Evolutionary conservation across 2,888 invertebrate species (phyloP), one percentile per base, ranked within the genome.

Genomic region (Embidobia sp.): DNA sequence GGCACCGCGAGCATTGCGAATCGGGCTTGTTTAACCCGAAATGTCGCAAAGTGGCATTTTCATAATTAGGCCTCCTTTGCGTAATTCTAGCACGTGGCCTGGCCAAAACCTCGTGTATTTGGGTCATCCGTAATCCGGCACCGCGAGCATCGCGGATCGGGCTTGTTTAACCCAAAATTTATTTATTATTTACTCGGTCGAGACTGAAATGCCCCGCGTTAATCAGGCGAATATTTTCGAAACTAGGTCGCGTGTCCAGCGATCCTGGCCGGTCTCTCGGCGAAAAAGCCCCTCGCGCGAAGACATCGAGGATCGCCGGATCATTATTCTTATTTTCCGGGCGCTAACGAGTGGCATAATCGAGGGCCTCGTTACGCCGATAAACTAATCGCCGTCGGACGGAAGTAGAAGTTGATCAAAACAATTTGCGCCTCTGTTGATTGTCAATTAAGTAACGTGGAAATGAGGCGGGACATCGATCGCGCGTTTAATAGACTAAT

Each of bases 341-440:
- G 53, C 35, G 42, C 70, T 74, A 78, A 78, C 78, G 78, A 74
- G 74, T 49, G 53, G 44, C 59, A 77, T 77, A 78, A 78, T 74
- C 70, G 46, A 75, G 70, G 46, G 33, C 53, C 63, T 76, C 57
- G 66, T 76, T 77, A 61, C 53, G 33, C 7, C 31, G 78, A 66
- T 66, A 70, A 78, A 66, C 75, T 44, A 72, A 75, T 75, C 61
- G 53, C 16, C 55, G 64, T 59, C 59, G 57, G 77, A 66, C 84
- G 83, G 84, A 85, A 83, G 82, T 82, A 75, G 73, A 77, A 85
- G 85, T 85, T 83, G 84, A 86, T 86, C 85, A 82, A 83, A 83
- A 86, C 86, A 86, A 86, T 86, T 86, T 84, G 80, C 82, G 44
- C 73, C 74, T 59, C 79, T 79, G 81, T 78, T 86, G 84, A 86